phyloP scores from a whole-genome alignment of 1,140 invertebrate genomes.

The Linepithema humile region DNA sequence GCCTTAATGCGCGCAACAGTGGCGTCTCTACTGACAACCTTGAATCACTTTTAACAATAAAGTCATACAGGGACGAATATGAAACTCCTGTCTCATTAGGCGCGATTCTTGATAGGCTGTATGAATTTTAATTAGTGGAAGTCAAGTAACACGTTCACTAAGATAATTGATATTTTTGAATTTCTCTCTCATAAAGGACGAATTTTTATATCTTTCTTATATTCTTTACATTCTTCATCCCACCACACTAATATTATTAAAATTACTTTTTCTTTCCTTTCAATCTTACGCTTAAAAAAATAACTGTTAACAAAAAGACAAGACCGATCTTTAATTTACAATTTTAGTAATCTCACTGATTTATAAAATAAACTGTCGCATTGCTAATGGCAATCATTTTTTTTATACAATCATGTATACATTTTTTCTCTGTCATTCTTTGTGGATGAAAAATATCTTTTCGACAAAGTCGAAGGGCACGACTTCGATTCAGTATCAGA shows the following conservation, averaged over 20 bases:
- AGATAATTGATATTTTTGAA: no score
- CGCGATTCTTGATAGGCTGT: background rate
- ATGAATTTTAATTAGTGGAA: conserved; percentile 29
- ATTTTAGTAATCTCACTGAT: background rate
- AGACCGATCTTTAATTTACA: no score
- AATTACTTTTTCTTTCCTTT: no score
- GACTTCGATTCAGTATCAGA: conserved; percentile 11
- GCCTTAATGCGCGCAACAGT: conserved; percentile 20
- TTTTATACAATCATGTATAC: background rate
- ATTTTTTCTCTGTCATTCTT: no score
- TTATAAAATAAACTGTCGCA: background rate
- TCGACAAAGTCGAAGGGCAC: background rate
- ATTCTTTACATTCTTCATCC: no score
- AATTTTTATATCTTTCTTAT: no score
- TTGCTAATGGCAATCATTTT: background rate
- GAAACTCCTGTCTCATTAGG: conserved; percentile 19
- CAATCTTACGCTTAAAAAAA: no score
- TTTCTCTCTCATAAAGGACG: no score
- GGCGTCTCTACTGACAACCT: conserved; percentile 38
- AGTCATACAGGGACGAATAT: conserved; percentile 22
- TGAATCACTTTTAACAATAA: conserved; percentile 54
- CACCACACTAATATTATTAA: no score
- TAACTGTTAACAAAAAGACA: no score
- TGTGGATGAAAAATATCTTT: no score
- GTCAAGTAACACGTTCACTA: background rate